Base-by-base conservation (phyloP, 2,888 invertebrate species). In the Auanema sp. region DNA sequence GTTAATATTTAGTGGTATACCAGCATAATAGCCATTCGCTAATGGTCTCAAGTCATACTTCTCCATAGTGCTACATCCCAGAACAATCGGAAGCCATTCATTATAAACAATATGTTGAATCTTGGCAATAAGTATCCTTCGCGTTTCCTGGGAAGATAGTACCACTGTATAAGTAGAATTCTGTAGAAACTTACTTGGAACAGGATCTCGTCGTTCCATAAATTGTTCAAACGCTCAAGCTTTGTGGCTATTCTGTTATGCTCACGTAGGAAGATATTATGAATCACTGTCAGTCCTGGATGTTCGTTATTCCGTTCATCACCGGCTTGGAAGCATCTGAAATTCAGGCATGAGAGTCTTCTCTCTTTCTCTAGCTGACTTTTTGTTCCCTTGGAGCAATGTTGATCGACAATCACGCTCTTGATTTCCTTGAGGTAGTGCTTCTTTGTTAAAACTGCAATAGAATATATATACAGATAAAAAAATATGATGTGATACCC, bases 1-100 rank as follows among this genome's bases (percentile, higher is more conserved):
- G 14, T 43, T 43, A n/a, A 43, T 4, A 21, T 4, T 8, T 8
- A 4, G 10, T 5, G 6, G 21, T 24, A 6, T 23, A 72, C 70
- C 80, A 8, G 71, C 71, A 58, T 67, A 81, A 58, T 83, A 84
- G 54, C 83, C 83, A 23, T 47, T 66, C 0, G 90, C 89, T 74
- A 90, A 84, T 6, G 94, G 87, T 76, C 91, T 92, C 60, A 96
- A 85, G 5, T 91, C 93, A 83, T 93, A 94, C 5, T 92, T 87
- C 79, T 91, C 91, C 71, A 93, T 90, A 16, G 92, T 91, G 78
- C 91, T 91, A 90, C 91, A 91, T 8, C 76, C 76, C n/a, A 77
- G 61, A n/a, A 75, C 94, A 0, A 77, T 88, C 0, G 96, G 96
- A 58, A 97, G 85, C 75, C 83, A 86, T 70, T 86, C 85, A 51